Base-by-base conservation (phyloP, 2,888 invertebrate genomes). In the Auanema freiburgensis region DNA sequence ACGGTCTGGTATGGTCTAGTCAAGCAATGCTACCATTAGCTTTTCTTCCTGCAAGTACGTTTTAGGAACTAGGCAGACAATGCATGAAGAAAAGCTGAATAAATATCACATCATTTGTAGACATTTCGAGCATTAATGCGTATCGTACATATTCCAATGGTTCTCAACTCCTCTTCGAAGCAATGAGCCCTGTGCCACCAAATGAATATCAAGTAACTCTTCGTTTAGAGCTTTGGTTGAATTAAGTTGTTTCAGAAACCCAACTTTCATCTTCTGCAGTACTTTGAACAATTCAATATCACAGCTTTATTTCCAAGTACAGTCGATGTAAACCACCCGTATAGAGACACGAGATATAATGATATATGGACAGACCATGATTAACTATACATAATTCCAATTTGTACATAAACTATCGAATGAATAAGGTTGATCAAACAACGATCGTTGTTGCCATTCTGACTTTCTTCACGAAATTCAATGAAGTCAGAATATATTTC, bases 141-240 rank as follows among this genome's bases (percentile, higher is more conserved):
- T 60, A 60, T 55, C 53, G 55, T 25, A 60, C 55, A 23, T 55
- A 60, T 41, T 33, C 16, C 6, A 55, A 60, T 14, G 50, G 50
- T 4, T 50, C 46, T 11, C 53, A 43, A 8, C 46, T 44, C 18
- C 44, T 54, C 14, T 60, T 54, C 40, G 60, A 60, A 24, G 54
- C 60, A 1, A 24, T 43, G 18, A 25, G 25, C 53, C 60, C 60
- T 4, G 49, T 40, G 24, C 58, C 58, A 18, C 21, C 46, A 11
- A 49, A 50, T 23, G 4, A 1, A 4, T 49, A 49, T 21, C 3
- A 6, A 49, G 58, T 58, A 18, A 18, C 5, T 46, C 14, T 49
- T 24, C 57, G 16, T 46, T 23, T 10, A 44, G 43, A 24, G 21
- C n/a, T 57, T 33, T 25, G 18, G 5, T 40, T 42, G 6, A 55